phyloP scores from a whole-genome alignment of 1,140 invertebrate species.

The Ptiloglossa arizonensis region DNA sequence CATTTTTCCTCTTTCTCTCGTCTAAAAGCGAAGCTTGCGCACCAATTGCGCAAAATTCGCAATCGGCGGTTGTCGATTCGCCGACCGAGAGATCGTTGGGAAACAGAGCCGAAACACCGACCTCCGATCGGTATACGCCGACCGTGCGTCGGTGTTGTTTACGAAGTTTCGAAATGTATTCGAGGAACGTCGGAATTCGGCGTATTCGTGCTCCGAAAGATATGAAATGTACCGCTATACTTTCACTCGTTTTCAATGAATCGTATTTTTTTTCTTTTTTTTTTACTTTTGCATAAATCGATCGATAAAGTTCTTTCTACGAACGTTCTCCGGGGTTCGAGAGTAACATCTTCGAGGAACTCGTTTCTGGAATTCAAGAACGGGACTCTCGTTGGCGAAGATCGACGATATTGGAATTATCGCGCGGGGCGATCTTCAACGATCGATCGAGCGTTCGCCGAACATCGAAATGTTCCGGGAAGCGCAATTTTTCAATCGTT shows the following conservation, averaged over 20 bases:
- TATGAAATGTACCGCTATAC: conserved; percentile 50
- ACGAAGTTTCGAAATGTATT: conserved; percentile 47
- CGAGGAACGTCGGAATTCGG: conserved; percentile 34
- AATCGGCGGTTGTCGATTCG: background rate
- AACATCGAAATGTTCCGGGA: background rate
- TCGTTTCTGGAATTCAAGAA: too few species aligned
- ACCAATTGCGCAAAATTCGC: background rate
- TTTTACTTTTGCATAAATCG: background rate
- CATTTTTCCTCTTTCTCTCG: background rate
- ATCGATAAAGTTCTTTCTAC: background rate
- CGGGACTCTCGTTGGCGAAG: too few species aligned
- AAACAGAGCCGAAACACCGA: background rate
- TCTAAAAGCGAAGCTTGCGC: background rate
- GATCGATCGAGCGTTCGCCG: background rate
- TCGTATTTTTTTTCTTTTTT: background rate
- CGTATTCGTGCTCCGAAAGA: conserved; percentile 6
- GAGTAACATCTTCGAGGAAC: background rate
- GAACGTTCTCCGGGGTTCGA: background rate
- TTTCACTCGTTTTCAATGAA: conserved; percentile 63
- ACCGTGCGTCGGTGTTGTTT: conserved; percentile 7
- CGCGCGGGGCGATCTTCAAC: too few species aligned
- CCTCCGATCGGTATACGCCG: background rate
- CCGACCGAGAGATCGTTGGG: background rate
- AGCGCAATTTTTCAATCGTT: background rate
- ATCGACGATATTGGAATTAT: too few species aligned